Conservation (phyloP, 2,113 vertebrate genomes). For the Dolichotis patagonum region DNA sequence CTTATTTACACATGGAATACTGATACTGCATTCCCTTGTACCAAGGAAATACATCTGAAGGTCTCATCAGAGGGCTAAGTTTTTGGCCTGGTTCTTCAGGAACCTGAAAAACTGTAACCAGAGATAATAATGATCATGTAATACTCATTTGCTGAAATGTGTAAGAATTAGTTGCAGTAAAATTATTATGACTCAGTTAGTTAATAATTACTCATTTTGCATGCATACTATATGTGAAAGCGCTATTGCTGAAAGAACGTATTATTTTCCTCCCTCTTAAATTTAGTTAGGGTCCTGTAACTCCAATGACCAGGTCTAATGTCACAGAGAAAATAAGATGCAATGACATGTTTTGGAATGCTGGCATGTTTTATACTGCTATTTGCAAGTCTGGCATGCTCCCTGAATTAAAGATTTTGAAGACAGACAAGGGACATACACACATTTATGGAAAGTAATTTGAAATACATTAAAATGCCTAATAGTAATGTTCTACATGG, state of each 20-base stretch:
- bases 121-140: slow-evolving; percentile 53
- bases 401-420: slow-evolving; percentile 42
- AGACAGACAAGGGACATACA: not conserved
- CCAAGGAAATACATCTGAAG: slow-evolving; percentile 50
- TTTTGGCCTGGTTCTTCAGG: slow-evolving; percentile 30
- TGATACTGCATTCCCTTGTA: slow-evolving; percentile 67
- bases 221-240: not conserved
- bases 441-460: not conserved
- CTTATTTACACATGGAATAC: slow-evolving; percentile 84
- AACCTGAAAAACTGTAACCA: slow-evolving; percentile 22
- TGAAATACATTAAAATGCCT: not conserved
- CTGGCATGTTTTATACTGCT: not conserved
- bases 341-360: not conserved
- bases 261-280: not conserved
- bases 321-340: not conserved
- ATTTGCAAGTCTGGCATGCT: not conserved
- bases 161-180: slow-evolving; percentile 45
- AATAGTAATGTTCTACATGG: not conserved
- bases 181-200: slow-evolving; percentile 24
- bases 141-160: slow-evolving; percentile 55
- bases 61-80: slow-evolving; percentile 44
- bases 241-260: not conserved
- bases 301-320: not conserved
- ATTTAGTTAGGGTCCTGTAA: not conserved
- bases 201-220: slow-evolving; percentile 57